Conservation (phyloP, 2,888 invertebrate genomes). For the Liopterus haemorrhoidalis region DNA sequence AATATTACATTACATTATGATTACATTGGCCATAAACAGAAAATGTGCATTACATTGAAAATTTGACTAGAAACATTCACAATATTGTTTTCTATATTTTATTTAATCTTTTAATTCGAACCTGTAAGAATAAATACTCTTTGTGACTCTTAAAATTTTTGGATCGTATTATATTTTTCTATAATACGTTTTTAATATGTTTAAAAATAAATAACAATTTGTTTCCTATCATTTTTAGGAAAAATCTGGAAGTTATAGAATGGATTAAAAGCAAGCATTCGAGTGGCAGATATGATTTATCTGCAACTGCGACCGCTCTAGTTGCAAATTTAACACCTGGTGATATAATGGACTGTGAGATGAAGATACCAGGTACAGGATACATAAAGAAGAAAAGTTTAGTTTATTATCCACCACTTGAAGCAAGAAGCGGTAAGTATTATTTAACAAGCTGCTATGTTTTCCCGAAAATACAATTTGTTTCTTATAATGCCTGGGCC, state of each 20-base stretch:
- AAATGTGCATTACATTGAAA: no score
- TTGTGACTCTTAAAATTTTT: no score
- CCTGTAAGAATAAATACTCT: no score
- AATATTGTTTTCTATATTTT: no score
- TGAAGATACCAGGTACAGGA: slow-evolving; percentile 44
- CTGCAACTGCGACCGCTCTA: slow-evolving; percentile 37
- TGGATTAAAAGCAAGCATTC: slow-evolving; percentile 41
- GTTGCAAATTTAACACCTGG: slow-evolving; percentile 38
- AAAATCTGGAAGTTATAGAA: slow-evolving; percentile 39
- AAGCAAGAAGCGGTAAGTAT: slow-evolving; percentile 16
- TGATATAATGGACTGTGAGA: slow-evolving; percentile 42
- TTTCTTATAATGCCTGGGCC: no score
- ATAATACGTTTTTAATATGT: slow-evolving; percentile 19
- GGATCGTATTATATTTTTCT: slow-evolving; percentile 10
- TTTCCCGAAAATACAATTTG: background rate
- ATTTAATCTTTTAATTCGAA: no score
- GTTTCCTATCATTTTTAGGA: slow-evolving; percentile 33
- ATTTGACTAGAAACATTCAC: no score
- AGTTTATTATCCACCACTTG: slow-evolving; percentile 40
- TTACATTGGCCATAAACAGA: no score
- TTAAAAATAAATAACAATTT: no score
- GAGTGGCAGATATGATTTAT: slow-evolving; percentile 39
- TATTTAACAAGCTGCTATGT: background rate
- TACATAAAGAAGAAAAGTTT: slow-evolving; percentile 43
- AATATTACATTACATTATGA: no score